A percentile compares a stretch with the other conserved stretches of the same genome.
phyloP scores from a whole-genome alignment of 1,140 invertebrate species.

The Apis cerana region DNA sequence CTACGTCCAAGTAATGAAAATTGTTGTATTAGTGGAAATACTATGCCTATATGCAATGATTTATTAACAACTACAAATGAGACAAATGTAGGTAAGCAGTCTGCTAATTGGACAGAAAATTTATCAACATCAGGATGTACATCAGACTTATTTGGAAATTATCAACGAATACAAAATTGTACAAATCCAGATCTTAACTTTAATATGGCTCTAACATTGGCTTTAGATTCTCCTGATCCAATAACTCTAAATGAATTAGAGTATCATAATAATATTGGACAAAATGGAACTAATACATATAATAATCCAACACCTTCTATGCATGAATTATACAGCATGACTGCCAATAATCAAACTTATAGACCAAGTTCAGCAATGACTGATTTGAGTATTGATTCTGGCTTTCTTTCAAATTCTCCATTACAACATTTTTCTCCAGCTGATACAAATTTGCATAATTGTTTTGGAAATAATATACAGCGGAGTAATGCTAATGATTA shows the following conservation, averaged over 20 bases:
- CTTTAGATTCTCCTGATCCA: conserved; percentile 67
- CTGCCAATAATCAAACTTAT: conserved; percentile 66
- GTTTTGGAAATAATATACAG: conserved; percentile 69
- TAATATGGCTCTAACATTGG: conserved; percentile 69
- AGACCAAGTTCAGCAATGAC: conserved; percentile 76
- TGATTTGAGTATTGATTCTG: conserved; percentile 75
- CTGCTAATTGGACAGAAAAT: conserved; percentile 73
- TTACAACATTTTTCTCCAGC: conserved; percentile 76
- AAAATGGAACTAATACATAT: conserved; percentile 62
- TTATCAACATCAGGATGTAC: conserved; percentile 61
- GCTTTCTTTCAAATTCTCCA: conserved; percentile 77
- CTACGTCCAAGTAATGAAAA: conserved; percentile 46
- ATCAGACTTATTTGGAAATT: conserved; percentile 73
- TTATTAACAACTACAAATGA: conserved; percentile 69
- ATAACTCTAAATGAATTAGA: conserved; percentile 67
- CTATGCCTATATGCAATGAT: conserved; percentile 68
- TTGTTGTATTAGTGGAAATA: conserved; percentile 57
- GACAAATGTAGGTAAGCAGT: conserved; percentile 64
- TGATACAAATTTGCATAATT: conserved; percentile 72
- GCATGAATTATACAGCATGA: conserved; percentile 70
- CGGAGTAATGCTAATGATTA: conserved; percentile 71
- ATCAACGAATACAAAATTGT: conserved; percentile 68
- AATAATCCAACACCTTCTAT: conserved; percentile 68
- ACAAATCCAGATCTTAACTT: conserved; percentile 75
- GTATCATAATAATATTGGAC: conserved; percentile 68